Base-by-base conservation (phyloP, 2,113 vertebrate genomes). In the Pedetes capensis region DNA sequence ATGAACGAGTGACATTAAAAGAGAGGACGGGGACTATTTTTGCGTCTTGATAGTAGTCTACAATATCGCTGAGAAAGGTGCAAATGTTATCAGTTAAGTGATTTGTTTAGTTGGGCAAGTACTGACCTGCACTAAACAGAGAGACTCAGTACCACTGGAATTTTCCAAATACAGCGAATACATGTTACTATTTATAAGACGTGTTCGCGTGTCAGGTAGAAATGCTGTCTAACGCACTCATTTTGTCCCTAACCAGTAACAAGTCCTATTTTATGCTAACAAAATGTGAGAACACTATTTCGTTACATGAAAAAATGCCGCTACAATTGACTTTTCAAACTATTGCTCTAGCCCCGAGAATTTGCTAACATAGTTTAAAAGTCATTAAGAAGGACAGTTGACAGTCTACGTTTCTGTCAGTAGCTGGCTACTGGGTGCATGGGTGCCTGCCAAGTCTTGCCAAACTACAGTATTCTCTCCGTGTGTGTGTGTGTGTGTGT, bases 311-410 rank as follows among this genome's bases (percentile, higher is more conserved):
- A 96, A 96, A 51, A 17, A 61, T 27, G 66, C 27, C 57, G 51
- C 57, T 32, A 42, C 11, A 34, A 2, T 22, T 37, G 76, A 94
- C 55, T 27, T 55, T 20, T 80, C 44, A 57, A 55, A 89, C 0
- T 89, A 22, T 37, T 86, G 22, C 87, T 80, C 69, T 63, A 49
- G 89, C 80, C 44, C 20, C 22, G 72, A 61, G 78, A 96, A 91
- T 22, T 42, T 72, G 55, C 42, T 69, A 75, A 59, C 29, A 37
- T 74, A 3, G 27, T 64, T 89, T 84, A 37, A 82, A 96, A 64
- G 37, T 91, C 82, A 88, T 82, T 81, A 84, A 89, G 55, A 71
- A 94, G 80, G 53, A 92, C 89, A 92, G 25, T 20, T 91, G 71
- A 86, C 83, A 85, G 6, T 39, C 91, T 51, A 8, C 20, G 47